These are phyloP conservation scores for Myotis pilosus DNA, from an alignment of 2,797 vertebrate genomes.

Conservation along the genomic window DNA sequence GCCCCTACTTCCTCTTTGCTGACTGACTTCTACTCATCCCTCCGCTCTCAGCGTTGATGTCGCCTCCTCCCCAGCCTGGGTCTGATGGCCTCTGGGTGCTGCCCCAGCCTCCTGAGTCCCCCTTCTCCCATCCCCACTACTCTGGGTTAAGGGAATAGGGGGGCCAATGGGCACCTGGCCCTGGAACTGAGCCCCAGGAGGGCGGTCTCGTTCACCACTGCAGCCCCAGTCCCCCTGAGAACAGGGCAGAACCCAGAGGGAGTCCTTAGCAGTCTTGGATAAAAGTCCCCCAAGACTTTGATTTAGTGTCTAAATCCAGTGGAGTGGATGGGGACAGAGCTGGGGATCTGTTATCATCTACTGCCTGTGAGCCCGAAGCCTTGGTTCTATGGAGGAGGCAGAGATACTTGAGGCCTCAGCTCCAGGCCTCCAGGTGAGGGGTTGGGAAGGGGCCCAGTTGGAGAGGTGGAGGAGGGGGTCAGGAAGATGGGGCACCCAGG, in stretches of 20 bases:
- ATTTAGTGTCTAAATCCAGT: neutral
- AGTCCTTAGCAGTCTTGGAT: too few relatives aligned
- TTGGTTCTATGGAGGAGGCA: neutral
- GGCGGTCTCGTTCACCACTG: neutral
- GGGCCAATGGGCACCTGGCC: accelerated
- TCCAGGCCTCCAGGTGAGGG: neutral
- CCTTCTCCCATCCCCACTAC: too few relatives aligned
- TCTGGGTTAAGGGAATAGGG: neutral
- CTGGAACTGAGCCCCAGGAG: neutral
- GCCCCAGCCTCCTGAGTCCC: neutral
- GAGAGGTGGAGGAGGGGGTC: neutral
- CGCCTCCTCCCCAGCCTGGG: neutral
- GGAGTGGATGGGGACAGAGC: neutral
- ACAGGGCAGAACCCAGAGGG: neutral
- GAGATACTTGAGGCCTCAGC: neutral
- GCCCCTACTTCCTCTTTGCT: neutral
- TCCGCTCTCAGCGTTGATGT: neutral
- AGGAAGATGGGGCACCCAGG: too few relatives aligned
- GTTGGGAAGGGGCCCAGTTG: neutral
- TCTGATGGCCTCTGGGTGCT: neutral
- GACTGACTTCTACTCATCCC: neutral
- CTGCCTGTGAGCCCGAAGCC: neutral
- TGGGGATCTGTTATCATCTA: neutral
- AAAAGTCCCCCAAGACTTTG: neutral
- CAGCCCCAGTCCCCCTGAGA: accelerated